Percentiles rank a stretch among this genome's conserved stretches.
These are phyloP conservation scores for Hippopotamyrus pictus DNA, from an alignment of 2,797 vertebrate species.

Conservation along the genomic window DNA sequence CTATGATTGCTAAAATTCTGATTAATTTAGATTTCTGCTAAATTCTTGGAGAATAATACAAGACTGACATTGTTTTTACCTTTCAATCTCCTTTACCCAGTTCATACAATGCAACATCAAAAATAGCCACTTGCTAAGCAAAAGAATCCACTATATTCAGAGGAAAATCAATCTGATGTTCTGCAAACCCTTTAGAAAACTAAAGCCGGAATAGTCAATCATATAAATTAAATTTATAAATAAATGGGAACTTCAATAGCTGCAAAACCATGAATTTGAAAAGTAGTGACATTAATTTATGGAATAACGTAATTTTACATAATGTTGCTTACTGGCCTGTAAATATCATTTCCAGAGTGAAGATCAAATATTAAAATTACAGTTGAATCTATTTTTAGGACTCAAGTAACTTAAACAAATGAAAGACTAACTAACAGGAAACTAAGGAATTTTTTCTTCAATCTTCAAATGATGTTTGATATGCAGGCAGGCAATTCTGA, in stretches of 20 bases:
- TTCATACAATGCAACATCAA: slow-evolving; percentile 36
- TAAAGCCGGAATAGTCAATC: slow-evolving; percentile 32
- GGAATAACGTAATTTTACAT: background rate
- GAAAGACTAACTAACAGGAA: background rate
- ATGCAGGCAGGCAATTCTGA: background rate
- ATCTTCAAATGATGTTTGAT: background rate
- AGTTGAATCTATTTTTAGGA: background rate
- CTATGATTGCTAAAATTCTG: slow-evolving; percentile 22
- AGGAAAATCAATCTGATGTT: slow-evolving; percentile 12
- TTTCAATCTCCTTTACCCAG: slow-evolving; percentile 42
- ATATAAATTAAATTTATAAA: slow-evolving; percentile 31
- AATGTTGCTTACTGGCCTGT: background rate
- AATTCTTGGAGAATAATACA: slow-evolving; percentile 41
- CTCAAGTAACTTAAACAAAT: background rate
- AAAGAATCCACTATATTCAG: slow-evolving; percentile 27
- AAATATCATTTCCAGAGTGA: background rate
- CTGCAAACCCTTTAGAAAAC: slow-evolving; percentile 25
- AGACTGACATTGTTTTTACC: slow-evolving; percentile 36
- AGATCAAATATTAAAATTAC: background rate
- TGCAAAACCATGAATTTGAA: background rate
- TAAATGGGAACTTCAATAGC: slow-evolving; percentile 26
- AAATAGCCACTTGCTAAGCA: slow-evolving; percentile 24
- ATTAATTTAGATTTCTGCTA: slow-evolving; percentile 26
- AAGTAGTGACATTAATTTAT: background rate
- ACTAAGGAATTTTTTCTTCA: background rate